These are phyloP conservation scores for Calidris pygmaea DNA, from an alignment of 2,113 vertebrate species.

Conservation along the genomic window DNA sequence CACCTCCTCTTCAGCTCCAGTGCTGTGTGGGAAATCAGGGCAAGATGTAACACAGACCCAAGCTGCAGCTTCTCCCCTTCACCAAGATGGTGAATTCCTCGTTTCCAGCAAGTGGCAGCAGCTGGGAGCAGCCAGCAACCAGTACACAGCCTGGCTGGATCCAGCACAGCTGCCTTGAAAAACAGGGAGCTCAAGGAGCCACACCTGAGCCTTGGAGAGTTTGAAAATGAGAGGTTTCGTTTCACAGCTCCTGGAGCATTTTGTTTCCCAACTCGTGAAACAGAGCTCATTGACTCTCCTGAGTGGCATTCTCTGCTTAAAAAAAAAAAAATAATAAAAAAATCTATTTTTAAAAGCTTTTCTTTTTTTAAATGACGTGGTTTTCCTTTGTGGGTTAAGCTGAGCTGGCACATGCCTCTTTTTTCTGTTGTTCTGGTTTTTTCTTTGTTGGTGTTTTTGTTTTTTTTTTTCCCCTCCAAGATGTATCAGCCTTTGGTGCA, in stretches of 20 bases:
- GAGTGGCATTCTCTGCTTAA: background rate
- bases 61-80: background rate
- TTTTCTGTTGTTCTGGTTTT: background rate
- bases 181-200: background rate
- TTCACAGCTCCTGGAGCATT: background rate
- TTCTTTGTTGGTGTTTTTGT: background rate
- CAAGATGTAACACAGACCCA: background rate
- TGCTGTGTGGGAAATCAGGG: rapidly evolving
- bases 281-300: constrained; percentile 5
- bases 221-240: background rate
- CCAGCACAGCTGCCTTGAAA: background rate
- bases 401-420: background rate
- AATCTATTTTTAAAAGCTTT: constrained; percentile 34
- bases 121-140: background rate
- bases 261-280: constrained; percentile 19
- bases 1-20: rapidly evolving
- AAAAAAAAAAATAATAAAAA: background rate
- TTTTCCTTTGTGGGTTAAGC: constrained; percentile 30
- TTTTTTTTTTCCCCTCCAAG: background rate
- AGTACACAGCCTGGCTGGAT: background rate
- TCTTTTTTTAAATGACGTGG: constrained; percentile 1
- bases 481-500: background rate
- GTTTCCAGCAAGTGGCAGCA: background rate
- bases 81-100: background rate
- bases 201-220: background rate